These are phyloP conservation scores for Psittacus erithacus DNA, from an alignment of 2,113 vertebrate species.

Conservation along the genomic window DNA sequence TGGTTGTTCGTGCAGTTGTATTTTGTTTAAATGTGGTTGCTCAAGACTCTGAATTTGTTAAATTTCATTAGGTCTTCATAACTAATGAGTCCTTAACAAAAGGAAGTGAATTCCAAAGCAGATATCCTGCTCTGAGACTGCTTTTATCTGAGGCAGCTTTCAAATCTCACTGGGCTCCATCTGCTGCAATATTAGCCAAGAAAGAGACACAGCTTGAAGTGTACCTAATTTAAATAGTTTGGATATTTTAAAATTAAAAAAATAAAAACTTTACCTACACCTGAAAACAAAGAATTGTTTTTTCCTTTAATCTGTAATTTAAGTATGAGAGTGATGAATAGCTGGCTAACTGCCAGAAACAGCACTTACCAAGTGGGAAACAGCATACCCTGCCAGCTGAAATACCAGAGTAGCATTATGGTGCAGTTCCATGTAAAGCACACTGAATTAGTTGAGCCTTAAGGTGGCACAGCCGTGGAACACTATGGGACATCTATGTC, in stretches of 20 bases:
- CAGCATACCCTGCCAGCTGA: background rate
- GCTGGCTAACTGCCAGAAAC: slow-evolving; percentile 1
- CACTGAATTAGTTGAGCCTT: background rate
- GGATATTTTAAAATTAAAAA: background rate
- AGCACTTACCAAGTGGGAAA: background rate
- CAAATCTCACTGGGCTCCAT: background rate
- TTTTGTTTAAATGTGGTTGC: background rate
- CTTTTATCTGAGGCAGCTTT: background rate
- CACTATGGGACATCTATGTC: background rate
- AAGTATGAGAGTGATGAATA: background rate
- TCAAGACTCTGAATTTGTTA: background rate
- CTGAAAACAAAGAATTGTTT: background rate
- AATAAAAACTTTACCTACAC: background rate
- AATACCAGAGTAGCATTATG: background rate
- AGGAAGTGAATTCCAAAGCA: background rate
- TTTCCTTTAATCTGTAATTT: background rate
- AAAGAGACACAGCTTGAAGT: background rate
- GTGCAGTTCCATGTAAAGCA: background rate
- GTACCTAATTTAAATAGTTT: background rate
- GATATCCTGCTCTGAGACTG: background rate
- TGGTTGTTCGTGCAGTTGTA: background rate
- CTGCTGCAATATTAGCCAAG: background rate
- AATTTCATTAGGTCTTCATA: background rate
- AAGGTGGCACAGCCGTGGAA: background rate
- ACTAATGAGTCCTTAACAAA: background rate